A percentile compares a stretch with the other conserved stretches of the same genome.
Conservation (phyloP, 1,140 invertebrate species). For the Cephus cinctus region DNA sequence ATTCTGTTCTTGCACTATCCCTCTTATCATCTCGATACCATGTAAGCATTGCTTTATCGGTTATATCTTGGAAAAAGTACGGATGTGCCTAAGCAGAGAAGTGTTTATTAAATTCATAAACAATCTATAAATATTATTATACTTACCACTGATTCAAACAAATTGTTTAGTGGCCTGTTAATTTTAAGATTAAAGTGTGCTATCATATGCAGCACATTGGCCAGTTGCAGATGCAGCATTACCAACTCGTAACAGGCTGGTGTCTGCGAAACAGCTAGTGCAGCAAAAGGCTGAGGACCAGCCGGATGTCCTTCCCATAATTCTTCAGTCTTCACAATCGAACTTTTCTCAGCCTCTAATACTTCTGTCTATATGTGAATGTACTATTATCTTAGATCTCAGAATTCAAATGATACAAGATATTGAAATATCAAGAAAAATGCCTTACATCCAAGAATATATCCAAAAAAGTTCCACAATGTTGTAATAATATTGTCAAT, state of each 20-base stretch:
- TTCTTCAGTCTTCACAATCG: slow-evolving; percentile 64
- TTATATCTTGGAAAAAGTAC: slow-evolving; percentile 57
- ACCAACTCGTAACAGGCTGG: slow-evolving; percentile 74
- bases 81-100: slow-evolving; percentile 48
- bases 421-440: slow-evolving; percentile 46
- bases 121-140: slow-evolving; percentile 34
- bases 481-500: slow-evolving; percentile 68
- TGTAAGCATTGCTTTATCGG: slow-evolving; percentile 44
- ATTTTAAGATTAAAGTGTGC: slow-evolving; percentile 75
- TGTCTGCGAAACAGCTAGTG: slow-evolving; percentile 75
- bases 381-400: neutral
- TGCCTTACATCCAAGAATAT: slow-evolving; percentile 69
- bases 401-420: too few relatives aligned
- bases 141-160: slow-evolving; percentile 75
- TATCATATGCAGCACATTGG: slow-evolving; percentile 74
- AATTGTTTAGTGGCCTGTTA: slow-evolving; percentile 67
- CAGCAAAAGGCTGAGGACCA: slow-evolving; percentile 67
- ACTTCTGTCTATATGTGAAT: slow-evolving; percentile 37
- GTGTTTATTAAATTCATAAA: slow-evolving; percentile 22
- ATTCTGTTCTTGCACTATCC: slow-evolving; percentile 60
- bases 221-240: slow-evolving; percentile 76
- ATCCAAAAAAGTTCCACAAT: slow-evolving; percentile 71
- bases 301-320: slow-evolving; percentile 62
- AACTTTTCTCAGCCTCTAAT: slow-evolving; percentile 35
- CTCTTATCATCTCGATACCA: slow-evolving; percentile 54